Evolutionary conservation across 1,140 invertebrate genomes (phyloP).

Genomic region (Antheraea pernyi): DNA sequence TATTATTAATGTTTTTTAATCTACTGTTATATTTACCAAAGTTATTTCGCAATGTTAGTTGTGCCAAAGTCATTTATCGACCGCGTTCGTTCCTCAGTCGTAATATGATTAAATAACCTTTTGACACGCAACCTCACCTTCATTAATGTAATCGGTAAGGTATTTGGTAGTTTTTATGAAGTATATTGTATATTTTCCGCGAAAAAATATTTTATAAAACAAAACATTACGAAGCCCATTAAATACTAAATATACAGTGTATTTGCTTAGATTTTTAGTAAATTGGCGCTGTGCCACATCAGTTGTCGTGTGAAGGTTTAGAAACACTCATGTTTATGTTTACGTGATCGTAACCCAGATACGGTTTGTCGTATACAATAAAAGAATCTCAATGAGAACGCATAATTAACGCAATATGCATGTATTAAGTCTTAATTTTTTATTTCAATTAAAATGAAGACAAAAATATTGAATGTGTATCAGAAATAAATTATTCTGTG

Average conservation of each 20-base stretch:
- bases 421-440: background rate
- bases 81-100: conserved; percentile 21
- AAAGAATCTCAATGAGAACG: background rate
- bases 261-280: conserved; percentile 5
- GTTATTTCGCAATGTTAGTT: conserved; percentile 16
- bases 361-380: background rate
- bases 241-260: background rate
- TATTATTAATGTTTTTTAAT: too few relatives aligned
- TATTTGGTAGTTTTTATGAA: background rate
- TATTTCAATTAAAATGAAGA: background rate
- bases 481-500: background rate
- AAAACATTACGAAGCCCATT: background rate
- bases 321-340: conserved; percentile 43
- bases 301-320: conserved; percentile 43
- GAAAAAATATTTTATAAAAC: background rate
- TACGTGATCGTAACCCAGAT: conserved; percentile 52
- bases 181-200: background rate
- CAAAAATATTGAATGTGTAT: background rate
- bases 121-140: conserved; percentile 25
- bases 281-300: conserved; percentile 37
- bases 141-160: background rate
- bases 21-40: background rate
- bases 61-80: conserved; percentile 17
- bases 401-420: background rate
- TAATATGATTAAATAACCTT: conserved; percentile 24